Percentiles rank a stretch among this genome's conserved stretches.
Conservation (phyloP, 2,113 vertebrate genomes). For the Sphyrna mokarran region DNA sequence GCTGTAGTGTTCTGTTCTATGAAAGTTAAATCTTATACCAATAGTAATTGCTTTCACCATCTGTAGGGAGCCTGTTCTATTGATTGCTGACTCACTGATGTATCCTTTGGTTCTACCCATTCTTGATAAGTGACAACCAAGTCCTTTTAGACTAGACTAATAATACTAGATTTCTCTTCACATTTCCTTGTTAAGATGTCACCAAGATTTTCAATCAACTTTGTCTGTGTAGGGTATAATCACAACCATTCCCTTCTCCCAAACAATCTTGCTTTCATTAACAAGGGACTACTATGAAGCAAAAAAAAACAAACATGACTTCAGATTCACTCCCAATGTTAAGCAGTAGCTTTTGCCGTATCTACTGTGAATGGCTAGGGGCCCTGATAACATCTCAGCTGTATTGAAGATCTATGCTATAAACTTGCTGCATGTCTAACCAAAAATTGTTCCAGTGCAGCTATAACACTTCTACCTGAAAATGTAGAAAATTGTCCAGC, state of each 20-base stretch:
- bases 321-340: no score
- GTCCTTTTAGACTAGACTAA: background rate
- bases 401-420: no score
- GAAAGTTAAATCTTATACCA: no score
- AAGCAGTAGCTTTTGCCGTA: no score
- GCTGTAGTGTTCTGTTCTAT: no score
- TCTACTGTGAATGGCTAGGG: no score
- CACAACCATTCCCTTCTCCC: background rate
- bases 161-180: background rate
- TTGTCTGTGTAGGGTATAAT: background rate
- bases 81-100: background rate
- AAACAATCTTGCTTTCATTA: background rate
- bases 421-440: no score
- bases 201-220: background rate
- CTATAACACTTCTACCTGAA: no score
- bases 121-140: background rate
- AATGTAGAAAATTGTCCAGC: no score
- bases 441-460: no score
- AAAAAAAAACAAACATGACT: no score
- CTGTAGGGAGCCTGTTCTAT: background rate
- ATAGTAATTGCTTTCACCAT: background rate
- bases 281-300: background rate
- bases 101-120: background rate
- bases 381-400: no score
- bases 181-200: background rate